Evolutionary conservation across 2,797 vertebrate species (phyloP).

Genomic region (Silurus aristotelis): DNA sequence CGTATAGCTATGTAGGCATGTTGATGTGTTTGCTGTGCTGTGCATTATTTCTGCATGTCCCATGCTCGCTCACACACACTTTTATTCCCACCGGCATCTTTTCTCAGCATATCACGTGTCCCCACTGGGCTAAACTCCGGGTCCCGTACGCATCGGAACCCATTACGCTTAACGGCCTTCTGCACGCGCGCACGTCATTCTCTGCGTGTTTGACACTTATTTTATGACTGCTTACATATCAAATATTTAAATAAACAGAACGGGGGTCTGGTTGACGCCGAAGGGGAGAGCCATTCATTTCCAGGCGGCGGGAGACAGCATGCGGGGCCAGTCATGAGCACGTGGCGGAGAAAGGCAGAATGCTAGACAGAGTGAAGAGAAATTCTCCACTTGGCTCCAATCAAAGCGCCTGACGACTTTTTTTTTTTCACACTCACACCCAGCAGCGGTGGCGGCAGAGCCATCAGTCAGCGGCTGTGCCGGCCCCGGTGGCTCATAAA

Average conservation of each 20-base stretch:
- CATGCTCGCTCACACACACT: constrained; percentile 13
- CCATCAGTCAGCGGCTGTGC: constrained; percentile 73
- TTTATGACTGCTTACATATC: constrained; percentile 80
- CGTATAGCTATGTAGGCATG: not conserved
- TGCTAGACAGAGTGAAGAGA: constrained; percentile 58
- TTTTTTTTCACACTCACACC: constrained; percentile 54
- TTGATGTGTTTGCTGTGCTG: constrained; percentile 35
- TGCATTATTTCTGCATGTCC: constrained; percentile 46
- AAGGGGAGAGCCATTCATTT: constrained; percentile 53
- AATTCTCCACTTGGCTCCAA: constrained; percentile 70
- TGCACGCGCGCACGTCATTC: constrained; percentile 45
- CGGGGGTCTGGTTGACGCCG: constrained; percentile 58
- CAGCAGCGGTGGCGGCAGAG: constrained; percentile 60
- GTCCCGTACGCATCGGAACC: constrained; percentile 66
- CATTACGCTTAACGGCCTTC: constrained; percentile 72
- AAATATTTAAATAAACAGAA: constrained; percentile 81
- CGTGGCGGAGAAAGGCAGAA: constrained; percentile 47
- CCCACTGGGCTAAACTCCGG: constrained; percentile 56
- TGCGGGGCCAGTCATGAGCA: constrained; percentile 44
- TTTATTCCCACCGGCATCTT: constrained; percentile 48
- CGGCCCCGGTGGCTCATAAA: constrained; percentile 73
- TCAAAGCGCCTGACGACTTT: constrained; percentile 66
- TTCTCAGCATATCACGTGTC: constrained; percentile 56
- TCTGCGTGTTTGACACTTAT: constrained; percentile 73
- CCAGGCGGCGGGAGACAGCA: constrained; percentile 28